Evolutionary conservation across 2,888 invertebrate genomes (phyloP), one percentile per base, ranked within the genome.

Genomic region (Pristionchus mayeri): DNA sequence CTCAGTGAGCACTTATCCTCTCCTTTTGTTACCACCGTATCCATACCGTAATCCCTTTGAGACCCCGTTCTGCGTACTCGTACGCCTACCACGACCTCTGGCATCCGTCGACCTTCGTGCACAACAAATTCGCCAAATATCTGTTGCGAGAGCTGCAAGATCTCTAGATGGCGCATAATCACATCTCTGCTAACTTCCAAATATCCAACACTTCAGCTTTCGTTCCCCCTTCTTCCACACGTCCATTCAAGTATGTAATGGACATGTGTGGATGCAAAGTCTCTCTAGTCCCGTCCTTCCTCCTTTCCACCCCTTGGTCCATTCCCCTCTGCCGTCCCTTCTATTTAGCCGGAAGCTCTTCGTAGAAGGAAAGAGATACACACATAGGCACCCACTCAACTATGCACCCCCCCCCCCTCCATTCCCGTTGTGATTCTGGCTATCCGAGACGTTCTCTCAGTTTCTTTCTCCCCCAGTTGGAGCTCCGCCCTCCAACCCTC

Each of bases 61-160:
- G 90, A 13, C 87, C 87, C 7, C 87, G 88, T 48, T 85, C 89
- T n/a, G 86, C 90, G 27, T 88, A 88, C 82, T 85, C 86, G 21
- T 90, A 87, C 76, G 90, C 90, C 34, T 91, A 87, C 71, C 89
- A 90, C 82, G 91, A 91, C 84, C 86, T 91, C 3, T 91, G 90
- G 90, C 89, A 90, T 60, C 91, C 91, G 3, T 90, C 90, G 0
- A 90, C 91, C 6, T 87, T 89, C 52, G 89, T 91, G 13, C 91
- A 91, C 84, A 88, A 90, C 84, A 87, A 88, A 34, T 85, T 91
- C 37, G 90, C 91, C 21, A 87, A 86, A 79, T 89, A 89, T 54
- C 87, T 91, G 30, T 87, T 88, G 60, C 84, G 88, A 57, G 86
- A 88, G 44, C 86, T 91, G 13, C 89, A 91, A 67, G 90, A 90